These are phyloP conservation scores for Buphagus erythrorhynchus DNA, from an alignment of 2,797 vertebrate genomes.

Conservation along the genomic window DNA sequence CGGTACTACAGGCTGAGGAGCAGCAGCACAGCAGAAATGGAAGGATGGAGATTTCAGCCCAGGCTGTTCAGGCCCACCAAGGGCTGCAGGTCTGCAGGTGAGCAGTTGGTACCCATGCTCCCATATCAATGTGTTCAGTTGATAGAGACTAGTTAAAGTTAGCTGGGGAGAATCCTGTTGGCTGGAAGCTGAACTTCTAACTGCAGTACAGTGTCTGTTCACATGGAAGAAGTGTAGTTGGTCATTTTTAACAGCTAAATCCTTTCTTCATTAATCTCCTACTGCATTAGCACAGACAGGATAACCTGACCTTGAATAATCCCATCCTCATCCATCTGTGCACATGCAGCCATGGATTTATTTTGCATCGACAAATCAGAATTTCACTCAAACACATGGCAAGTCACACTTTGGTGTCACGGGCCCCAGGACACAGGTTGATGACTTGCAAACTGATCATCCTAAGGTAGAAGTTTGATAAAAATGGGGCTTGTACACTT, in stretches of 20 bases:
- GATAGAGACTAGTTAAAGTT: background rate
- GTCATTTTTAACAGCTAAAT: conserved; percentile 61
- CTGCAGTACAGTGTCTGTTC: background rate
- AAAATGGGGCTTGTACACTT: background rate
- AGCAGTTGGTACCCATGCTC: background rate
- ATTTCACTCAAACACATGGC: background rate
- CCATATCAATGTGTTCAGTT: fast-evolving
- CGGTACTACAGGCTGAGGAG: fast-evolving
- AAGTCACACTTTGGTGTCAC: background rate
- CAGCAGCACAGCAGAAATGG: background rate
- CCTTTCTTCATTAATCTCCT: conserved; percentile 57
- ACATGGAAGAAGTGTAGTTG: background rate
- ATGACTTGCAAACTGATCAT: background rate
- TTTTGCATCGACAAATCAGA: background rate
- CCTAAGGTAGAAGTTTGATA: background rate
- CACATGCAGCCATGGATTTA: background rate
- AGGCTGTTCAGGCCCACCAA: background rate
- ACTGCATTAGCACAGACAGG: conserved; percentile 6
- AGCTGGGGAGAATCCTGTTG: background rate
- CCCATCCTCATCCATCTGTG: conserved; percentile 10
- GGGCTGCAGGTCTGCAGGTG: background rate
- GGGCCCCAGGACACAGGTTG: background rate
- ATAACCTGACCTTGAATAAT: conserved; percentile 44
- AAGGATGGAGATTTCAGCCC: background rate
- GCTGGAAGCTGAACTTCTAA: background rate